Base-by-base conservation (phyloP, 2,113 vertebrate genomes). In the Proteles cristata region DNA sequence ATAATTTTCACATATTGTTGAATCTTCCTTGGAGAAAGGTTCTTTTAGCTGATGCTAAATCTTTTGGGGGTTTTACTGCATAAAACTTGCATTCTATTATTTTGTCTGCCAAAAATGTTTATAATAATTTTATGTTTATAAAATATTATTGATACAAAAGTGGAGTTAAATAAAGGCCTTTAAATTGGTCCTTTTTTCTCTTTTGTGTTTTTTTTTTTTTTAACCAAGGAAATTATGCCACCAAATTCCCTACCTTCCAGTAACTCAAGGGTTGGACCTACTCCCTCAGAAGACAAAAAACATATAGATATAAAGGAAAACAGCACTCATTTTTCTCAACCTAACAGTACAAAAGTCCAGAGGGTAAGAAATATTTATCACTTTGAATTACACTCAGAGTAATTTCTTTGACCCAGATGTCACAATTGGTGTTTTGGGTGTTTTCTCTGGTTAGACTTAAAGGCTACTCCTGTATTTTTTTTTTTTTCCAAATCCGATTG, bases 261-360 rank as follows among this genome's bases (percentile, higher is more conserved):
- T 97, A 98, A 7, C 96, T 95, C 79, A 93, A 76, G 98, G 81
- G 94, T 96, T 93, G 71, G 86, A 88, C 71, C 76, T 23, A 76
- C 92, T 95, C 93, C 97, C 76, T 98, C 94, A 19, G 93, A 97
- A 94, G 65, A 97, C 88, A 98, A 98, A 92, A 97, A 91, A 61
- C 97, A 94, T 92, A 97, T 97, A 97, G 97, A 98, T 96, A 81
- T 95, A 76, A 97, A 97, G 95, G 93, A 97, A 97, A 98, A 94
- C 79, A 84, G 50, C 61, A 4, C 82, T 69, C 77, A 97, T 93
- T 97, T 97, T 98, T 92, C 90, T 98, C 97, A 98, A 21, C 73
- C 84, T 94, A 93, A 89, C 94, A 98, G 79, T 97, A 92, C 96
- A 96, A 98, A 89, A 97, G 93, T 66, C n/a, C 97, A 96, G 79